Percentiles rank a stretch among this genome's conserved stretches.
phyloP scores from a whole-genome alignment of 2,888 invertebrate species.

The Coelopa pilipes region DNA sequence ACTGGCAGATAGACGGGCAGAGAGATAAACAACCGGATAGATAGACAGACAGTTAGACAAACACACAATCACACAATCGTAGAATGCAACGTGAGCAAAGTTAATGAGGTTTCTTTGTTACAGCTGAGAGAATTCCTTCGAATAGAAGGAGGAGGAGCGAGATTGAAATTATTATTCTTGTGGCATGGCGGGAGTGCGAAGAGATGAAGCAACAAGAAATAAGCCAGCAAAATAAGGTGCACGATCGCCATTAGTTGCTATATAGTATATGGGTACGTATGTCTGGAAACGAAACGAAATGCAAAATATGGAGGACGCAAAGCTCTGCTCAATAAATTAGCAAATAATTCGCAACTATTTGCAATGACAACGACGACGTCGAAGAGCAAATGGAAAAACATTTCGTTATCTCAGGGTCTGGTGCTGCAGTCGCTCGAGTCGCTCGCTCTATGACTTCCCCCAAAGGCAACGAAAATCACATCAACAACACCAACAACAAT shows the following conservation, averaged over 20 bases:
- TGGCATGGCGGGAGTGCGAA: no score
- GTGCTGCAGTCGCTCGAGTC: not conserved
- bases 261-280: not conserved
- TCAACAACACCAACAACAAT: constrained; percentile 1
- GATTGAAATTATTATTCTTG: no score
- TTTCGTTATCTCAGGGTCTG: constrained; percentile 25
- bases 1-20: not conserved
- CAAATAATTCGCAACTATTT: constrained; percentile 33
- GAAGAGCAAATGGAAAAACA: not conserved
- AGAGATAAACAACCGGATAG: not conserved
- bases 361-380: not conserved
- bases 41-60: not conserved
- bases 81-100: constrained; percentile 5
- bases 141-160: not conserved
- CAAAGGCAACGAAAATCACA: no score
- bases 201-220: no score
- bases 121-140: no score
- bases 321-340: constrained; percentile 30
- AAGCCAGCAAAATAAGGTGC: not conserved
- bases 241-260: not conserved
- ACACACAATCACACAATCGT: not conserved
- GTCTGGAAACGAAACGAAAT: no score
- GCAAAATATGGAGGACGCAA: not conserved
- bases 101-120: no score
- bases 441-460: no score